Evolutionary conservation across 2,797 vertebrate genomes (phyloP), one percentile per base, ranked within the genome.

Genomic region (Loriculus beryllinus): DNA sequence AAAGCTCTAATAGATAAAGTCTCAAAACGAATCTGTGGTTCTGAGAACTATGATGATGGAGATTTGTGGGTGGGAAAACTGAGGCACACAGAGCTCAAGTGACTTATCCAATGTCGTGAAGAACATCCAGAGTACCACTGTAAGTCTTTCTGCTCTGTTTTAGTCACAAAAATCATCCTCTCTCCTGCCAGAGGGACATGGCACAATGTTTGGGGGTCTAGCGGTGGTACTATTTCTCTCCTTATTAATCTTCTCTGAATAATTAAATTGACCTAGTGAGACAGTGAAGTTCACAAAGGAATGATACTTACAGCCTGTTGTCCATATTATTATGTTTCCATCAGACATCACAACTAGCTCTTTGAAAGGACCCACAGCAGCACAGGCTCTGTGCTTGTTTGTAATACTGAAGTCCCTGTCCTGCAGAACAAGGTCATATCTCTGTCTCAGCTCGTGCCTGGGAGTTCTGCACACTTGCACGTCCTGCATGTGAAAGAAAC

Each of bases 231-330:
- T 65, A 60, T 63, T 35, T 56, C 31, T 92, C 20, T 72, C 65
- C 68, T 63, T 63, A 31, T 40, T 93, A 93, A 82, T 95, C 52
- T 92, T 91, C 43, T 90, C 72, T 67, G 67, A 92, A 48, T 94
- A 94, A 94, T 96, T 95, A 90, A 96, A 90, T 91, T 95, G 93
- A 93, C 94, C 91, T 92, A 17, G 18, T 56, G 40, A 93, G 77
- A 60, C 51, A 88, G 19, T 51, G 39, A 28, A 86, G 82, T 69
- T 91, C 87, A 88, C 43, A 76, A 93, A 95, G 35, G 51, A 83
- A 79, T 35, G 59, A 26, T 49, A 72, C 76, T 93, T 90, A 84
- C 71, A 93, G 79, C 17, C 7, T 1, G 15, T 89, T 89, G 57
- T 86, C 79, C 43, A 18, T 86, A 47, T 88, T 91, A 25, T 81